phyloP scores from a whole-genome alignment of 37 sponge, comb jelly and placozoan species.

The Dysidea cf. avara region DNA sequence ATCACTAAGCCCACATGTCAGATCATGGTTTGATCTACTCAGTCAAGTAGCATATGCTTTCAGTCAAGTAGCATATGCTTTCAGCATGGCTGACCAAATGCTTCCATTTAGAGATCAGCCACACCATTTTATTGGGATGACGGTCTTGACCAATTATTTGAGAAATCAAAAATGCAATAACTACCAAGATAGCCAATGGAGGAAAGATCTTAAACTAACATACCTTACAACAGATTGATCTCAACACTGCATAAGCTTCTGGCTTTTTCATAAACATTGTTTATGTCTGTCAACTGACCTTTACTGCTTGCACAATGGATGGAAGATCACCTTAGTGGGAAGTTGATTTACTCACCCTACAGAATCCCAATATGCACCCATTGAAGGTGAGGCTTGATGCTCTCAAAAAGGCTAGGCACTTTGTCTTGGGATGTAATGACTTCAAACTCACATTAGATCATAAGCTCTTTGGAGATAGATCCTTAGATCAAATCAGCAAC shows the following conservation, averaged over 20 bases:
- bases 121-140: slow-evolving; percentile 45
- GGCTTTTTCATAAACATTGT: slow-evolving; percentile 49
- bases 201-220: too few species aligned
- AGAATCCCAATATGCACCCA: slow-evolving; percentile 43
- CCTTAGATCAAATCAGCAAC: too few species aligned
- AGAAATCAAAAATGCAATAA: slow-evolving; percentile 49
- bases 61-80: slow-evolving; percentile 47
- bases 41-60: too few species aligned
- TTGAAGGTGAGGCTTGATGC: slow-evolving; percentile 55
- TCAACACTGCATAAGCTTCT: slow-evolving; percentile 35
- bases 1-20: slow-evolving; percentile 30
- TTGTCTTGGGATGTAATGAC: too few species aligned
- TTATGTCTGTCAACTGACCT: slow-evolving; percentile 40
- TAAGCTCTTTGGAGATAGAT: slow-evolving; percentile 44
- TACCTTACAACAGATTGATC: slow-evolving; percentile 38
- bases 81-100: slow-evolving; percentile 45
- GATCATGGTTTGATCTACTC: slow-evolving; percentile 48
- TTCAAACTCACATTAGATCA: too few species aligned
- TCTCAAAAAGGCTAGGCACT: slow-evolving; percentile 48
- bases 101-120: slow-evolving; percentile 48
- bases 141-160: slow-evolving; percentile 33
- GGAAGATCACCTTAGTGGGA: slow-evolving; percentile 46
- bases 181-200: too few species aligned
- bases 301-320: slow-evolving; percentile 36
- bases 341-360: slow-evolving; percentile 54